Evolutionary conservation across 2,797 vertebrate genomes (phyloP), one percentile per base, ranked within the genome.

Genomic region (Acestrorhynchus altus): DNA sequence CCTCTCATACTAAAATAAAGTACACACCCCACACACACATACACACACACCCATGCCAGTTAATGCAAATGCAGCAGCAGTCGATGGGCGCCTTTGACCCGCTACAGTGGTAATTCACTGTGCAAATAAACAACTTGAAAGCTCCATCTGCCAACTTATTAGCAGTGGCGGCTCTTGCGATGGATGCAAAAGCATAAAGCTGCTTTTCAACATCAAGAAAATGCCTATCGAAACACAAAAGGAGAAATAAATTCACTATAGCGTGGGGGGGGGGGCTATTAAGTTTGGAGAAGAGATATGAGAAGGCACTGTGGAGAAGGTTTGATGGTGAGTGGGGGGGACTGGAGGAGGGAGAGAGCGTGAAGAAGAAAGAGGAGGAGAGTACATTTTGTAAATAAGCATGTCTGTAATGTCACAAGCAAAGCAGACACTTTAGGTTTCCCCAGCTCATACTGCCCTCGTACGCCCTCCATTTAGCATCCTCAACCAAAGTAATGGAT

Each of bases 131-230:
- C 68, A 84, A 68, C 72, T 52, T 76, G 64, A 83, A 79, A 71
- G 71, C 76, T 76, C 74, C 54, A 57, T 72, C 67, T 90, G 76
- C 63, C 69, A 81, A 76, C 73, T 54, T 84, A 84, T 84, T 74
- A 77, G 71, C 69, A 89, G 64, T 63, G 51, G 56, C 44, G 67
- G 16, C 63, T 78, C 31, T 66, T 54, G 63, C 75, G 63, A 67
- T 60, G 60, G 35, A 56, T 57, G 31, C 44, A 61, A 86, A 76
- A 64, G n/a, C 72, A 69, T 60, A 51, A 35, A 63, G 54, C 44
- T 28, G 60, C 63, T 81, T 66, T 79, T 70, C 72, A 75, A 66
- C 72, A 51, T 42, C 59, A 47, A 42, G 39, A 75, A 71, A 74
- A 78, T 63, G 70, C 70, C 71, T 65, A 60, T 66, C 28, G 31